Evolutionary conservation across 2,797 vertebrate genomes (phyloP), one percentile per base, ranked within the genome.

Genomic region (Phataginus tricuspis): DNA sequence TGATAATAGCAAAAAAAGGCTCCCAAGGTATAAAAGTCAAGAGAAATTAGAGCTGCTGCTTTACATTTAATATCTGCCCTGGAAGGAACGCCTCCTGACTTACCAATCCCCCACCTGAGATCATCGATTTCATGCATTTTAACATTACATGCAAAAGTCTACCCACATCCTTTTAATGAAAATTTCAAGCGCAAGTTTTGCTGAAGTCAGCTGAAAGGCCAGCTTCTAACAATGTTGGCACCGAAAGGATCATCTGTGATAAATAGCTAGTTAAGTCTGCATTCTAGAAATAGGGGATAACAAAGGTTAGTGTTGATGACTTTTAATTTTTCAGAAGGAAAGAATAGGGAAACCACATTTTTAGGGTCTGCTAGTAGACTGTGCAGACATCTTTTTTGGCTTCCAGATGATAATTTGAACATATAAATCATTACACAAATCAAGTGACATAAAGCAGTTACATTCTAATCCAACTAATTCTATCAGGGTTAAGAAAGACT

Each of bases 1-100:
- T 96, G 96, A 84, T 97, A 97, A 97, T 59, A 97, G 86, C 84
- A 72, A 69, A 80, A 39, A 94, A 86, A 90, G 92, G 55, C 87
- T 91, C 0, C 0, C 94, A 91, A 95, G 63, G 66, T 92, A 95
- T 29, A 93, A 96, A 97, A 96, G 97, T 90, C 61, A 92, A 97
- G 95, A 98, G 95, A 97, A 96, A 94, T 89, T 79, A 96, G 94
- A 91, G 94, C 66, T 94, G 85, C 91, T 39, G 74, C 84, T 95
- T 93, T 84, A 85, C 57, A 64, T 86, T 87, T 92, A 57, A 14
- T 37, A 78, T 85, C 63, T 84, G 91, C 69, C 27, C 51, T 27
- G 9, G n/a, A 94, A 96, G 94, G 91, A 37, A 49, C 27, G 91
- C 64, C 72, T 77, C 51, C 64, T 83, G 68, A 31, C 4, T 86